These are phyloP conservation scores for Mixornis gularis DNA, from an alignment of 2,113 vertebrate genomes.

Conservation along the genomic window DNA sequence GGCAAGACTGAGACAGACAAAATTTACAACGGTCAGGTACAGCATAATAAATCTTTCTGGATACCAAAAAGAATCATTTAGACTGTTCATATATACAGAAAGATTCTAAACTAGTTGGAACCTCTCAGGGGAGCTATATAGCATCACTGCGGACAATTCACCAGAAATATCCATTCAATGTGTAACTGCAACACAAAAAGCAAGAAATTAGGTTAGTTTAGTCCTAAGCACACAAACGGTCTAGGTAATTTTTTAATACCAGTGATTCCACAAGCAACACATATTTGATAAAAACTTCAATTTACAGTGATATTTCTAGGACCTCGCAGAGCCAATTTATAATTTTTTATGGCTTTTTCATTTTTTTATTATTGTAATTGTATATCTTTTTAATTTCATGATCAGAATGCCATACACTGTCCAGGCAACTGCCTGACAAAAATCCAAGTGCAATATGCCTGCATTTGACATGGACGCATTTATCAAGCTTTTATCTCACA, in stretches of 20 bases:
- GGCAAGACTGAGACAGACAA: background rate
- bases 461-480: background rate
- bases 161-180: background rate
- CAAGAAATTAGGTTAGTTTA: background rate
- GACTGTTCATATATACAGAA: background rate
- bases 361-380: background rate
- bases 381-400: background rate
- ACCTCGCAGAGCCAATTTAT: background rate
- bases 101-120: background rate
- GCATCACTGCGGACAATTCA: background rate
- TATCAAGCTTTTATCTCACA: background rate
- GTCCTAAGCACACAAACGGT: background rate
- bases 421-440: background rate
- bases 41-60: background rate
- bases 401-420: background rate
- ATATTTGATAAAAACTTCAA: background rate
- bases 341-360: background rate
- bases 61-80: background rate
- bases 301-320: background rate
- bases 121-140: background rate
- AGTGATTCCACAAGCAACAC: background rate
- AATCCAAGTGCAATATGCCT: background rate
- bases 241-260: background rate
- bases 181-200: background rate
- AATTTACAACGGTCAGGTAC: background rate